phyloP scores from a whole-genome alignment of 2,113 vertebrate species.

The Sturnira hondurensis region DNA sequence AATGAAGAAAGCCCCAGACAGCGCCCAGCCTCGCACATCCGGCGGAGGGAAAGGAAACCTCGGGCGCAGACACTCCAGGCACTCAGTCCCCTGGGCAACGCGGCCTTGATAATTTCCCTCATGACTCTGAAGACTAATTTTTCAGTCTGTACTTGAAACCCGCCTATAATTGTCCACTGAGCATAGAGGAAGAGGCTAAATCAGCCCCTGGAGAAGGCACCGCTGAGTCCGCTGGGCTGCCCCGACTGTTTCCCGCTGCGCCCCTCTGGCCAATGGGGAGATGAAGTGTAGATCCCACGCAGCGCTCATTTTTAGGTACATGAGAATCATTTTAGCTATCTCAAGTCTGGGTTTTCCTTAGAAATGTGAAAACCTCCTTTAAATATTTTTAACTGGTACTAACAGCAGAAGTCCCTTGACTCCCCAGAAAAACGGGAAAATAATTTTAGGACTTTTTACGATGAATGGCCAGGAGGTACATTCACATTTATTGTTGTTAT shows the following conservation, averaged over 20 bases:
- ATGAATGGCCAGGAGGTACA: background rate
- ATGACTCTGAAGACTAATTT: constrained; percentile 19
- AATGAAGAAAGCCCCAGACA: background rate
- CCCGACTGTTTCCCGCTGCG: background rate
- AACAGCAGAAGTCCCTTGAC: background rate
- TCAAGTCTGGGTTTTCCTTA: background rate
- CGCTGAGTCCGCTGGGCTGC: background rate
- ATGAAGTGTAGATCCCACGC: background rate
- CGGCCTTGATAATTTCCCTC: background rate
- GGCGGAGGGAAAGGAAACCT: background rate
- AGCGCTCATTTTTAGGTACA: background rate
- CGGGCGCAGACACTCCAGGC: background rate
- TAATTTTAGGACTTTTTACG: background rate
- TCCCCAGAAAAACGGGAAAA: background rate
- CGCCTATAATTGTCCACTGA: background rate
- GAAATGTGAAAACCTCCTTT: background rate
- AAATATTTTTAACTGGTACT: background rate
- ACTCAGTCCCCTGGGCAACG: background rate
- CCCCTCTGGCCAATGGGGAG: background rate
- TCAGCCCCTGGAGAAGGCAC: background rate
- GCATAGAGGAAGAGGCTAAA: background rate
- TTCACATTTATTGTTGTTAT: background rate
- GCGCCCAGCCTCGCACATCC: background rate
- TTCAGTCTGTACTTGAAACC: constrained; percentile 10
- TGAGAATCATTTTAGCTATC: background rate